Base-by-base conservation (phyloP, 2,888 invertebrate genomes). In the Conistra vaccinii region DNA sequence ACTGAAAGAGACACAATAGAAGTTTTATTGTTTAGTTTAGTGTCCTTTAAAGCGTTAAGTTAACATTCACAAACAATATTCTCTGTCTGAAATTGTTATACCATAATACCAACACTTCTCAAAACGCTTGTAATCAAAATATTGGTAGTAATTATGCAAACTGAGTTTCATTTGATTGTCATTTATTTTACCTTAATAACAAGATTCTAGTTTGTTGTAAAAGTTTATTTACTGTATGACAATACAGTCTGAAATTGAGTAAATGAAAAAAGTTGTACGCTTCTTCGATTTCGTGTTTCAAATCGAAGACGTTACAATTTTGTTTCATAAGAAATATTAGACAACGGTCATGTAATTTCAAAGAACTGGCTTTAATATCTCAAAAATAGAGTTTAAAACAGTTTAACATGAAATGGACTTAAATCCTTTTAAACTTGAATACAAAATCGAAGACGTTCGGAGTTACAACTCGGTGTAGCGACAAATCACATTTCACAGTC, bases 401-500 rank as follows among this genome's bases (percentile, higher is more conserved):
- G 42, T 61, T 53, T 48, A n/a, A 66, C 3, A 23, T 65, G 12
- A 69, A 51, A 69, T 35, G 7, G n/a, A 62, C 60, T 63, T 78
- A 26, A 23, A 2, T 2, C 58, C 12, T 67, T 72, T 57, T 23
- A 9, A 29, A 61, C 14, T 72, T 2, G 42, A 69, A 55, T 42
- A 55, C 63, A 48, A 84, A 78, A 76, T 81, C 80, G 69, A 82
- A 80, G 82, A 81, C 73, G 73, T 85, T 87, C 55, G 75, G 80
- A 84, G 81, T 76, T 73, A 79, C 77, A 67, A 63, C 62, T 78
- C 35, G 57, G 75, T 81, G 85, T 68, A 80, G 83, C 81, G 81
- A 84, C 85, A 89, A 90, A 89, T 90, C 87, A 85, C 85, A 89
- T 90, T 90, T 87, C 76, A 77, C 75, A 68, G 76, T 69, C 67